Conservation (phyloP, 2,797 vertebrate species). For the Tenualosa thibaudeaui region DNA sequence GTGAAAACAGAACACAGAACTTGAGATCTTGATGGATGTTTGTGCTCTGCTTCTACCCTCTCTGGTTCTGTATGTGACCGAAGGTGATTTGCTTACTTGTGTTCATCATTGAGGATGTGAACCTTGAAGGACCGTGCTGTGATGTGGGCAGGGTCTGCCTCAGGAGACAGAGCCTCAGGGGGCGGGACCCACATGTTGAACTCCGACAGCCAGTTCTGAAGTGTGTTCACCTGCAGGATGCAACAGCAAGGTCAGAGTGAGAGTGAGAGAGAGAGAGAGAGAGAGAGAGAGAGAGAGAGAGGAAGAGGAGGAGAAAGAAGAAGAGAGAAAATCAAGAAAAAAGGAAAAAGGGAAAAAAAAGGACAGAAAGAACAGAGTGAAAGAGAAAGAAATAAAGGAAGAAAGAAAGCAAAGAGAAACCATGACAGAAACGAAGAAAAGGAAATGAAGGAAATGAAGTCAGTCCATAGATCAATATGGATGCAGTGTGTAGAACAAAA, state of each 20-base stretch:
- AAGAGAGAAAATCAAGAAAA: not conserved
- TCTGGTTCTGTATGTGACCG: too few relatives aligned
- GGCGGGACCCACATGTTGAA: slow-evolving; percentile 97
- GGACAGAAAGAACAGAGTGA: not conserved
- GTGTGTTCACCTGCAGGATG: slow-evolving; percentile 88
- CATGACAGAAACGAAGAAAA: not conserved
- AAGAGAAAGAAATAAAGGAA: not conserved
- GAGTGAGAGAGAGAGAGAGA: slow-evolving; percentile 10
- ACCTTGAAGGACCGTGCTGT: slow-evolving; percentile 91
- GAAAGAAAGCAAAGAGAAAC: not conserved
- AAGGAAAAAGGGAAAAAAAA: not conserved
- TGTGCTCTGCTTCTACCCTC: too few relatives aligned
- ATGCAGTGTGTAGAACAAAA: not conserved
- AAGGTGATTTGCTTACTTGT: slow-evolving; percentile 82
- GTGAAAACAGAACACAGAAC: too few relatives aligned
- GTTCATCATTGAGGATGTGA: slow-evolving; percentile 96
- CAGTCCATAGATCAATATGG: slow-evolving; percentile 22
- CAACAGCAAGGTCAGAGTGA: slow-evolving; percentile 27
- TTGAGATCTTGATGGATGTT: too few relatives aligned
- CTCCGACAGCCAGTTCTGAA: slow-evolving; percentile 98
- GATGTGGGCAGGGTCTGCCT: slow-evolving; percentile 80
- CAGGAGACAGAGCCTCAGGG: slow-evolving; percentile 83
- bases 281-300: not conserved
- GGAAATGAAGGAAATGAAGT: not conserved
- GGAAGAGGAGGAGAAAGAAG: not conserved